Percentiles rank a stretch among this genome's conserved stretches.
These are phyloP conservation scores for Drosophila prolongata DNA, from an alignment of 2,888 invertebrate species.

Conservation along the genomic window DNA sequence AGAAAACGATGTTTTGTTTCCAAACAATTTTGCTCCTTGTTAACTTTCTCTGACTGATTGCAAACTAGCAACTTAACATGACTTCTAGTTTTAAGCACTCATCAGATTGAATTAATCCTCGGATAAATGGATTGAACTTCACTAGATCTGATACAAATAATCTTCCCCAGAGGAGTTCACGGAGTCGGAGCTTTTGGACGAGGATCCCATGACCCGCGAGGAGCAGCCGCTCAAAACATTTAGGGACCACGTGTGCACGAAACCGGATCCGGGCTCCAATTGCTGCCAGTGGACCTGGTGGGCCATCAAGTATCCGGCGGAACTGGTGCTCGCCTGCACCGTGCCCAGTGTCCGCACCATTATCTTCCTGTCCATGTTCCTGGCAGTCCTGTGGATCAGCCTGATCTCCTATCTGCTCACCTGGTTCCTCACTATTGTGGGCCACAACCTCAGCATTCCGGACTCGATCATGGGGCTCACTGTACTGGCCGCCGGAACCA, in stretches of 20 bases:
- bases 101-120: too few species aligned
- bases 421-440: conserved; percentile 97
- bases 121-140: too few species aligned
- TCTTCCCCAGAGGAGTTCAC: conserved; percentile 10
- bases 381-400: conserved; percentile 96
- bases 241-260: conserved; percentile 85
- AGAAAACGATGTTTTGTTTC: too few species aligned
- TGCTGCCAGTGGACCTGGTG: conserved; percentile 41
- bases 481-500: conserved; percentile 95
- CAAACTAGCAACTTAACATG: too few species aligned
- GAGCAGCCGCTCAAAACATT: conserved; percentile 90
- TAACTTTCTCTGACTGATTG: too few species aligned
- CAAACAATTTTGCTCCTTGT: too few species aligned
- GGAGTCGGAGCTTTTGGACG: conserved; percentile 73
- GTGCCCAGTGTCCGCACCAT: conserved; percentile 85
- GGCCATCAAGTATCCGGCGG: conserved; percentile 51
- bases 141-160: background rate
- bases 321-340: conserved; percentile 86
- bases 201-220: conserved; percentile 92
- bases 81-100: too few species aligned
- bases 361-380: conserved; percentile 93
- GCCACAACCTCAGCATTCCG: conserved; percentile 88
- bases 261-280: conserved; percentile 20
- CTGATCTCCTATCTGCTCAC: conserved; percentile 94
- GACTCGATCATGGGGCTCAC: conserved; percentile 97